Base-by-base conservation (phyloP, 1,140 invertebrate genomes). In the Rhyzopertha dominica region DNA sequence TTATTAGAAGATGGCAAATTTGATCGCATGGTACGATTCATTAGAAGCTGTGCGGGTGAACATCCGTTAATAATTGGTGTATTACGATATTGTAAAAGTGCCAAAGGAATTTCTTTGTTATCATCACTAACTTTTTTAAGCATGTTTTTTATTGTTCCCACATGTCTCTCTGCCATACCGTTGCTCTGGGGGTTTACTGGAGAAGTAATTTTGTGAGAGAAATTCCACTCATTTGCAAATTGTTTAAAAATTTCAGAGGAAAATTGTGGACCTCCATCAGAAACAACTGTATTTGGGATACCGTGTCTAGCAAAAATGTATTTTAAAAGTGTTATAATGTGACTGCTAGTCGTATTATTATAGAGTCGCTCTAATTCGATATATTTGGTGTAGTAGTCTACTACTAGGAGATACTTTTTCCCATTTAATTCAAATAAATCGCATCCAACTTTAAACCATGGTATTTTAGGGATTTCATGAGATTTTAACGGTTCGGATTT, bases 241-340 rank as follows among this genome's bases (percentile, higher is more conserved):
- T 56, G 40, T 38, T 43, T 48, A 52, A 74, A 75, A 34, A 63
- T 53, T 3, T 31, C 18, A n/a, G 53, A 64, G 1, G 32, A 28
- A 48, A 66, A 73, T 26, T 70, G 64, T 2, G 68, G 61, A 3
- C 62, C 66, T 47, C 67, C 66, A 53, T 73, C 69, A 5, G 43
- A 51, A 3, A 69, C 47, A 17, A 67, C 4, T 24, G 54, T 59
- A n/a, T 52, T 39, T 17, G 67, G 66, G 24, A 71, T 63, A 2
- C 63, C 67, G 38, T 53, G 54, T 13, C 45, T 47, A 16, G 55
- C 43, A 53, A 65, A 65, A 13, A 59, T 34, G 8, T n/a, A 17
- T 44, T 63, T 61, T 2, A n/a, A n/a, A n/a, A n/a, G n/a, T 10
- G 53, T n/a, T 20, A 64, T 54, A 7, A 62, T 35, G 25, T 30